These are phyloP conservation scores for Cataglyphis altisquamis DNA, from an alignment of 2,888 invertebrate species.

Conservation along the genomic window DNA sequence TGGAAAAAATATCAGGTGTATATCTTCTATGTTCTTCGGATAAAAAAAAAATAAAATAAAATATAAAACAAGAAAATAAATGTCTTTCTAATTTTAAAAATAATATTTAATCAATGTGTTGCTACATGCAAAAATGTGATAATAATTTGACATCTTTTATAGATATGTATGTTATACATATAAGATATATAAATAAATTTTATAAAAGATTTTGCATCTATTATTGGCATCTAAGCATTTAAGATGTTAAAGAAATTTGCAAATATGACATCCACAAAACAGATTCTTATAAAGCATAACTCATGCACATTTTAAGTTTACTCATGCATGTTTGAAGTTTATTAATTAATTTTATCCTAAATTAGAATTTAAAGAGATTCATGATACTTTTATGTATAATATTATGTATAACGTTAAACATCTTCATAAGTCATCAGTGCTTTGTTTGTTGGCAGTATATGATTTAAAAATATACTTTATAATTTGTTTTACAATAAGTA, in stretches of 20 bases:
- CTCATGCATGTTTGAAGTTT: neutral
- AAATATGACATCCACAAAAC: slow-evolving; percentile 23
- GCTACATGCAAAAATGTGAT: slow-evolving; percentile 38
- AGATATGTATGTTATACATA: neutral
- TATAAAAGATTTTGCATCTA: neutral
- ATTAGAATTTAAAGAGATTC: neutral
- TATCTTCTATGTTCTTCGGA: neutral
- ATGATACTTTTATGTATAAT: slow-evolving; percentile 5
- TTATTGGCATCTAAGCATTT: neutral
- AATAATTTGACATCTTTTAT: neutral
- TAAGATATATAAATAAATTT: neutral
- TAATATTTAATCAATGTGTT: neutral
- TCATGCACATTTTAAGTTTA: slow-evolving; percentile 6
- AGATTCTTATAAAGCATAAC: slow-evolving; percentile 21
- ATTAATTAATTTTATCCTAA: neutral
- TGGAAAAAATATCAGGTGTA: slow-evolving; percentile 31
- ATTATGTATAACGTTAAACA: neutral
- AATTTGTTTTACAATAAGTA: neutral
- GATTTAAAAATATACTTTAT: neutral
- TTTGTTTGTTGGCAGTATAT: slow-evolving; percentile 5
- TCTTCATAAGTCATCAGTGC: neutral
- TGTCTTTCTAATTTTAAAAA: neutral
- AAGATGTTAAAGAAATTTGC: slow-evolving; percentile 15
- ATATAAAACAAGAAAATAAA: neutral
- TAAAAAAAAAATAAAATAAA: neutral